Percentiles rank a stretch among this genome's conserved stretches.
phyloP scores from a whole-genome alignment of 2,888 invertebrate species.

The Germaria angustata region DNA sequence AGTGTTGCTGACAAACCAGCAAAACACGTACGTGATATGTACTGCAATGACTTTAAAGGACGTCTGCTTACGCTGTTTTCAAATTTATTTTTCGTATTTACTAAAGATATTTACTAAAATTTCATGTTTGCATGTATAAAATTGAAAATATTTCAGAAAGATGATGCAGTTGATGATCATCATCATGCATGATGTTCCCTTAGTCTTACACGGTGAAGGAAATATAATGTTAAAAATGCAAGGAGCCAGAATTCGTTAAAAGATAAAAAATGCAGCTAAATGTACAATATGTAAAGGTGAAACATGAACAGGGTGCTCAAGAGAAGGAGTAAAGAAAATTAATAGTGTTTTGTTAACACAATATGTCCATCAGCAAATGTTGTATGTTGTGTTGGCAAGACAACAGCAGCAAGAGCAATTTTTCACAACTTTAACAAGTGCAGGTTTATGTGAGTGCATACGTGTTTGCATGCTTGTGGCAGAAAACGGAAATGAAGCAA shows the following conservation, averaged over 20 bases:
- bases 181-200: background rate
- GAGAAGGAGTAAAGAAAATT: background rate
- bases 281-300: background rate
- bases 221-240: conserved; percentile 12
- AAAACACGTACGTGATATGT: background rate
- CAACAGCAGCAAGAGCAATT: conserved; percentile 5
- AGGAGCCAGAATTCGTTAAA: background rate
- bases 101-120: conserved; percentile 21
- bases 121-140: conserved; percentile 3
- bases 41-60: background rate
- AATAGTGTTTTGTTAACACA: conserved; percentile 19
- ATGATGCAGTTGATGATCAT: background rate
- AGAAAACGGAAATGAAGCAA: conserved; percentile 66
- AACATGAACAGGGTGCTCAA: background rate
- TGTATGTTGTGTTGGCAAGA: conserved; percentile 19
- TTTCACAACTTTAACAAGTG: conserved; percentile 26
- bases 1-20: too few relatives aligned
- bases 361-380: conserved; percentile 58
- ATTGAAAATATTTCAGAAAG: background rate
- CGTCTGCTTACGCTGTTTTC: background rate
- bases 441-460: background rate
- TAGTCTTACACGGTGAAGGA: conserved; percentile 4
- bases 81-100: conserved; percentile 60
- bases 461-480: conserved; percentile 40
- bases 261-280: background rate